Evolutionary conservation across 2,113 vertebrate genomes (phyloP).

Genomic region (Chaetodon trifascialis): DNA sequence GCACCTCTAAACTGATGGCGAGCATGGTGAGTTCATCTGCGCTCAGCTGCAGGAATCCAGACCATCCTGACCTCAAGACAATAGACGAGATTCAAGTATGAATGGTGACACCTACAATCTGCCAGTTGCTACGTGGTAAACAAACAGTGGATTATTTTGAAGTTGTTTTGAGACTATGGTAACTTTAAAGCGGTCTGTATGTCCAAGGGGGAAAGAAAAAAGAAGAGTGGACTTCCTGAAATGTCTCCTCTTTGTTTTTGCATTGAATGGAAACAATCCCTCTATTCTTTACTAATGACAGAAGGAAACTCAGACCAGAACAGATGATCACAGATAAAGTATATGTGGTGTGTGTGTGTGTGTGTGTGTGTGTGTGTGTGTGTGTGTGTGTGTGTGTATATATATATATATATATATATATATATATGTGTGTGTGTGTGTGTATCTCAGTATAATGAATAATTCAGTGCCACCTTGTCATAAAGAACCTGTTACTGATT

Average conservation of each 20-base stretch:
- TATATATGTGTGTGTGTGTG: no score
- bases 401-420: neutral
- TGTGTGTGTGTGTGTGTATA: no score
- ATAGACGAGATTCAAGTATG: slow-evolving; percentile 33
- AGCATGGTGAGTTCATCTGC: neutral
- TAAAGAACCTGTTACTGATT: neutral
- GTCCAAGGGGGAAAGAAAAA: neutral
- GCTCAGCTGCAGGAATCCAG: slow-evolving; percentile 56
- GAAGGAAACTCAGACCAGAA: slow-evolving; percentile 12
- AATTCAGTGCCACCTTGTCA: neutral
- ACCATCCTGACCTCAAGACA: slow-evolving; percentile 50
- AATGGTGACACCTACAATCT: slow-evolving; percentile 27
- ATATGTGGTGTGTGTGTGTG: no score
- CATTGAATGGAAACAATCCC: slow-evolving; percentile 22
- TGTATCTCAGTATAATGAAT: no score
- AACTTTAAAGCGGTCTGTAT: slow-evolving; percentile 16
- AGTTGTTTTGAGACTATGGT: slow-evolving; percentile 38
- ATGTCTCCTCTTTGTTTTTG: slow-evolving; percentile 37
- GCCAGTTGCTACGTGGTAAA: slow-evolving; percentile 63
- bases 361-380: no score
- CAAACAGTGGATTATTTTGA: slow-evolving; percentile 53
- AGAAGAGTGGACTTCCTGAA: slow-evolving; percentile 22
- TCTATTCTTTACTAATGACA: slow-evolving; percentile 10
- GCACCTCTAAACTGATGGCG: neutral
- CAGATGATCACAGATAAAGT: slow-evolving; percentile 17